Conservation (phyloP, 2,888 invertebrate genomes). For the Thera britannica region DNA sequence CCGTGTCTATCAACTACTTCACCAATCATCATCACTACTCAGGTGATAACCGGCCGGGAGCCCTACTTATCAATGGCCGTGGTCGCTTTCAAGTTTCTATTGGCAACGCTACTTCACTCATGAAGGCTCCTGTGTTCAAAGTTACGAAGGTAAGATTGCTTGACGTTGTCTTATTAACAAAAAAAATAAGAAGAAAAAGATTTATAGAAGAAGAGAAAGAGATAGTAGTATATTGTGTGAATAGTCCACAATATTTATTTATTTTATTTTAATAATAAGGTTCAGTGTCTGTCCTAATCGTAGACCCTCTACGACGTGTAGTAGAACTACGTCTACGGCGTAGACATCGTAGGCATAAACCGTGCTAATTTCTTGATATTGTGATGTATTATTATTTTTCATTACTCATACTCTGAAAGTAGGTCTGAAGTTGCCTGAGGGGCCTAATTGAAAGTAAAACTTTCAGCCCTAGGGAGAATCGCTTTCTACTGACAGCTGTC, state of each 20-base stretch:
- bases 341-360: not conserved
- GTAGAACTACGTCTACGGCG: slow-evolving; percentile 4
- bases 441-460: no score
- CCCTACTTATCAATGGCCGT: slow-evolving; percentile 36
- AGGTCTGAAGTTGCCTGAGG: no score
- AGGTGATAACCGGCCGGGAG: slow-evolving; percentile 24
- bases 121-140: slow-evolving; percentile 29
- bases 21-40: slow-evolving; percentile 88
- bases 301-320: not conserved
- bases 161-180: no score
- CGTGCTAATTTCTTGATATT: not conserved
- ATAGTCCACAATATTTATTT: no score
- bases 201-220: no score
- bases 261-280: no score
- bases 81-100: slow-evolving; percentile 29
- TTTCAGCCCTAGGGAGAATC: no score
- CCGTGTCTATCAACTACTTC: slow-evolving; percentile 86
- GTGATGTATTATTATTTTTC: not conserved
- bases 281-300: not conserved
- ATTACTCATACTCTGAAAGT: no score
- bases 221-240: no score
- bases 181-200: no score
- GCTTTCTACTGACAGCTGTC: no score
- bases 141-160: slow-evolving; percentile 30
- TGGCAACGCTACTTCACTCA: not conserved